Percentiles rank a stretch among this genome's conserved stretches.
Conservation (phyloP, 2,888 invertebrate species). For the Drosophila kambysellisi region DNA sequence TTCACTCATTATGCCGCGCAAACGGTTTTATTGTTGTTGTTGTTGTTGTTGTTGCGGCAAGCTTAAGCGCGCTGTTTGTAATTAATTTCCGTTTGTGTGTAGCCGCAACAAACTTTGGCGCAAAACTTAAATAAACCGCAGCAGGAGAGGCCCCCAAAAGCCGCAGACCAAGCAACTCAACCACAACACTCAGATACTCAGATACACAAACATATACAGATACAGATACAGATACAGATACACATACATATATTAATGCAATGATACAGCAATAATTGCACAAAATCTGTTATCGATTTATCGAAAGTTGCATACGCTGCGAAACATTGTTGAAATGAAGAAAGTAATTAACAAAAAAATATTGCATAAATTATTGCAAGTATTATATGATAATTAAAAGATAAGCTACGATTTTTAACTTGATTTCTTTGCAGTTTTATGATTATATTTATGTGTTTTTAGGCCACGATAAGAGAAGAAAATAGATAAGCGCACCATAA, state of each 20-base stretch:
- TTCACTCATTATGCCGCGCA: conserved; percentile 66
- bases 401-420: neutral
- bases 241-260: conserved; percentile 18
- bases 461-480: neutral
- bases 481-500: neutral
- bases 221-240: conserved; percentile 12
- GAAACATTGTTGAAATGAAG: neutral
- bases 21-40: conserved; percentile 49
- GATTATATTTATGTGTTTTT: neutral
- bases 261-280: conserved; percentile 37
- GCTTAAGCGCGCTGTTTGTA: conserved; percentile 74
- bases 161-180: conserved; percentile 11
- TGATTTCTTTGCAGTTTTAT: neutral
- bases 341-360: neutral
- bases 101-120: conserved; percentile 68
- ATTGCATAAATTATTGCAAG: neutral
- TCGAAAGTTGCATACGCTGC: conserved; percentile 19
- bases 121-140: conserved; percentile 71
- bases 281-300: neutral
- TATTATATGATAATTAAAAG: neutral
- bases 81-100: conserved; percentile 79
- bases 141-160: conserved; percentile 45
- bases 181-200: conserved; percentile 13
- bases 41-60: conserved; percentile 51
- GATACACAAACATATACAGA: conserved; percentile 17